Percentiles rank a stretch among this genome's conserved stretches.
phyloP scores from a whole-genome alignment of 2,888 invertebrate species.

The Dryobota labecula region DNA sequence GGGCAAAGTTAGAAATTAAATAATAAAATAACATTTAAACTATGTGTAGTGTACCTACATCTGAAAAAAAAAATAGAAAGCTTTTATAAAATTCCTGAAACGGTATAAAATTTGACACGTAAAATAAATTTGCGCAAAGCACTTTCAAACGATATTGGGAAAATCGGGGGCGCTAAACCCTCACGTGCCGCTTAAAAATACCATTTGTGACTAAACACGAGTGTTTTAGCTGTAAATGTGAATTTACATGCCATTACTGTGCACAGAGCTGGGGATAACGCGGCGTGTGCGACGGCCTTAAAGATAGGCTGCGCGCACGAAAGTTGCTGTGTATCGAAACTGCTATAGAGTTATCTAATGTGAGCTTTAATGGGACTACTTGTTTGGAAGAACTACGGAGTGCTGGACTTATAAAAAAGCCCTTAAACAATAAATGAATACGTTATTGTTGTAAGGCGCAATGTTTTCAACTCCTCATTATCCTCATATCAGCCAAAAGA shows the following conservation, averaged over 20 bases:
- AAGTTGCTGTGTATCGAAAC: slow-evolving; percentile 6
- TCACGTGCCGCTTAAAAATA: slow-evolving; percentile 38
- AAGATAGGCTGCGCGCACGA: slow-evolving; percentile 1
- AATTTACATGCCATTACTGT: slow-evolving; percentile 73
- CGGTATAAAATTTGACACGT: slow-evolving; percentile 21
- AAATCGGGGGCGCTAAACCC: slow-evolving; percentile 14
- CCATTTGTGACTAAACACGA: slow-evolving; percentile 56
- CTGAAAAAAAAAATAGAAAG: neutral
- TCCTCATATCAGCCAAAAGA: neutral
- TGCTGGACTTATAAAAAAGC: neutral
- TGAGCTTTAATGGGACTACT: neutral
- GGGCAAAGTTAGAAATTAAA: too few relatives aligned
- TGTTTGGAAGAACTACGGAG: neutral
- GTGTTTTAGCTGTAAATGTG: slow-evolving; percentile 68
- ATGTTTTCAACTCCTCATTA: neutral
- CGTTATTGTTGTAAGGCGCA: neutral
- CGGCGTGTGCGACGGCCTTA: slow-evolving; percentile 2
- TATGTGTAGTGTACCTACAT: too few relatives aligned
- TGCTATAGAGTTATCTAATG: slow-evolving; percentile 4
- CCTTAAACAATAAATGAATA: neutral
- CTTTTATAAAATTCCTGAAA: neutral
- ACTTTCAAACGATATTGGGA: slow-evolving; percentile 26
- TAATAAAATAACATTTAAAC: too few relatives aligned
- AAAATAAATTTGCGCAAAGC: slow-evolving; percentile 14
- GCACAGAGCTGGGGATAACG: slow-evolving; percentile 22